Conservation (phyloP, 2,888 invertebrate species). For the Dione vanillae region DNA sequence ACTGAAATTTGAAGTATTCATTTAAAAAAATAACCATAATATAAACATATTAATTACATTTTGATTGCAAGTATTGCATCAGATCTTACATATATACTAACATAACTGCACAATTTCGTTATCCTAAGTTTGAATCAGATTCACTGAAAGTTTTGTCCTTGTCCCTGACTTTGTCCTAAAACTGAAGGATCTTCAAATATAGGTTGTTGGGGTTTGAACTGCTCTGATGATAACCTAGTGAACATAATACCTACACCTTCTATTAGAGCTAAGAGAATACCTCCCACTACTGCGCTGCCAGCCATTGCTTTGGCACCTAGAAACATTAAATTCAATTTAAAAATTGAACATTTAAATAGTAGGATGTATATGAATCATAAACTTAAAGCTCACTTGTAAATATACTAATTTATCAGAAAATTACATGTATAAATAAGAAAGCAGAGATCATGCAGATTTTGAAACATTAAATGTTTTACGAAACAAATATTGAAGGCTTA, state of each 20-base stretch:
- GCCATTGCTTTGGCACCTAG: conserved; percentile 92
- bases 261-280: conserved; percentile 96
- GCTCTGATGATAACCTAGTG: conserved; percentile 95
- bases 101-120: conserved; percentile 51
- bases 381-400: too few relatives aligned
- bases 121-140: conserved; percentile 46
- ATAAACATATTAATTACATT: neutral
- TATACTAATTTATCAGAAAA: too few relatives aligned
- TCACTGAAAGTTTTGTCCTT: conserved; percentile 69
- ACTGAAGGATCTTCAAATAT: conserved; percentile 91
- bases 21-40: neutral
- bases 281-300: conserved; percentile 98
- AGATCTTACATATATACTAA: conserved; percentile 1
- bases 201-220: conserved; percentile 93
- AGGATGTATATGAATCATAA: neutral
- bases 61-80: neutral
- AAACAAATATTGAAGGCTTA: too few relatives aligned
- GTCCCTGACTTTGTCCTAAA: conserved; percentile 83
- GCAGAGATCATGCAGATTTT: too few relatives aligned
- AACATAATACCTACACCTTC: conserved; percentile 98
- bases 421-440: too few relatives aligned
- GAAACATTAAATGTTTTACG: too few relatives aligned
- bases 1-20: too few relatives aligned
- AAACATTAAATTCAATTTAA: neutral
- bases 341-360: too few relatives aligned